Evolutionary conservation across 2,113 vertebrate genomes (phyloP).

Genomic region (Bufo gargarizans): DNA sequence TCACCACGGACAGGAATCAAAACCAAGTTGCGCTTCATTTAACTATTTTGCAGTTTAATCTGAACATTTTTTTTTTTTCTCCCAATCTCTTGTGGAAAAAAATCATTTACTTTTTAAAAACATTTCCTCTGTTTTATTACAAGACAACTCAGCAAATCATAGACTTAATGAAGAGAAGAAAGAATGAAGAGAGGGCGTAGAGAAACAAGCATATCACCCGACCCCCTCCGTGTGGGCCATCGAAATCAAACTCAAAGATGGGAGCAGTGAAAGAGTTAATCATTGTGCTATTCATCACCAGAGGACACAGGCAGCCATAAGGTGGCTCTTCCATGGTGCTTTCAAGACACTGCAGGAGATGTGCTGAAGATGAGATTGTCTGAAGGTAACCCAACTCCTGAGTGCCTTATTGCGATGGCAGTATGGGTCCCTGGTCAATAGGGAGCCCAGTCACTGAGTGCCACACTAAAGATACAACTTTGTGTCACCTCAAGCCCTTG

Average conservation of each 20-base stretch:
- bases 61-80: conserved; percentile 47
- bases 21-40: not conserved
- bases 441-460: conserved; percentile 24
- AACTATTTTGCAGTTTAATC: conserved; percentile 53
- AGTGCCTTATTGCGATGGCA: conserved; percentile 49
- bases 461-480: conserved; percentile 28
- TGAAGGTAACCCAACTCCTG: conserved; percentile 49
- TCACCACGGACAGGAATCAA: not conserved
- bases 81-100: conserved; percentile 16
- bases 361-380: conserved; percentile 28
- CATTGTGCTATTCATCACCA: conserved; percentile 35
- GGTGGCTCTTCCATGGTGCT: conserved; percentile 10
- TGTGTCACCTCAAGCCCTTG: conserved; percentile 51
- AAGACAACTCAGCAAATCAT: conserved; percentile 56
- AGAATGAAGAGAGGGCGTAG: not conserved
- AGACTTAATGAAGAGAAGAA: conserved; percentile 39
- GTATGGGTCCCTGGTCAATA: conserved; percentile 15
- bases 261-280: conserved; percentile 20
- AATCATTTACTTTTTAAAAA: conserved; percentile 48
- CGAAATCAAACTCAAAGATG: conserved; percentile 2
- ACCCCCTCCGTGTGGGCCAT: conserved; percentile 18
- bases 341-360: conserved; percentile 36
- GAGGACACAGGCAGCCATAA: not conserved
- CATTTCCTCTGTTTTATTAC: conserved; percentile 47
- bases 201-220: not conserved